phyloP scores from a whole-genome alignment of 2,888 invertebrate genomes.

The Muscina levida region DNA sequence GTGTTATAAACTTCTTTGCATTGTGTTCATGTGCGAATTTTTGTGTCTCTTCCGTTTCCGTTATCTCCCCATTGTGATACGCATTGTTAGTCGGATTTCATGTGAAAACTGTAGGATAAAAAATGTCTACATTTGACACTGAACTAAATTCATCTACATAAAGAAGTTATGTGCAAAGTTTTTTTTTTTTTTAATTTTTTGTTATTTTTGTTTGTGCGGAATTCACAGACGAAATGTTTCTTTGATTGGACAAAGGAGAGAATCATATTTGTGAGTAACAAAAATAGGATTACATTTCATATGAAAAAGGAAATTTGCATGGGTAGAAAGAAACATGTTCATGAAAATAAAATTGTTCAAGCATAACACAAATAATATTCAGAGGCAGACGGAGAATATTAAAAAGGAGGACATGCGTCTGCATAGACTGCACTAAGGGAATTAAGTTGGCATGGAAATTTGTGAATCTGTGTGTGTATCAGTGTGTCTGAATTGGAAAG shows the following conservation, averaged over 20 bases:
- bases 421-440: too few relatives aligned
- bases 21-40: background rate
- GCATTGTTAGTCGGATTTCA: conserved; percentile 1
- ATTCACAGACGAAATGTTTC: background rate
- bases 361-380: background rate
- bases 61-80: background rate
- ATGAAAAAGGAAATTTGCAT: background rate
- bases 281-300: conserved; percentile 1
- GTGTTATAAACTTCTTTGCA: background rate
- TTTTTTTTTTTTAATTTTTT: background rate
- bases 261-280: background rate
- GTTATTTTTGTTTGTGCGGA: too few relatives aligned
- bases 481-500: too few relatives aligned
- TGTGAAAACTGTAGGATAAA: background rate
- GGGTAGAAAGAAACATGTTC: too few relatives aligned
- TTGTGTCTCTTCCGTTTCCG: conserved; percentile 16
- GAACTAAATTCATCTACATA: background rate
- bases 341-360: background rate
- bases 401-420: background rate
- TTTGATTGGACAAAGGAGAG: background rate
- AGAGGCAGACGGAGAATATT: background rate
- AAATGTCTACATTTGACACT: background rate
- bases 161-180: background rate
- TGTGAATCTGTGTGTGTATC: too few relatives aligned
- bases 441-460: too few relatives aligned